phyloP scores from a whole-genome alignment of 2,888 invertebrate genomes.

The Nysson spinosus region DNA sequence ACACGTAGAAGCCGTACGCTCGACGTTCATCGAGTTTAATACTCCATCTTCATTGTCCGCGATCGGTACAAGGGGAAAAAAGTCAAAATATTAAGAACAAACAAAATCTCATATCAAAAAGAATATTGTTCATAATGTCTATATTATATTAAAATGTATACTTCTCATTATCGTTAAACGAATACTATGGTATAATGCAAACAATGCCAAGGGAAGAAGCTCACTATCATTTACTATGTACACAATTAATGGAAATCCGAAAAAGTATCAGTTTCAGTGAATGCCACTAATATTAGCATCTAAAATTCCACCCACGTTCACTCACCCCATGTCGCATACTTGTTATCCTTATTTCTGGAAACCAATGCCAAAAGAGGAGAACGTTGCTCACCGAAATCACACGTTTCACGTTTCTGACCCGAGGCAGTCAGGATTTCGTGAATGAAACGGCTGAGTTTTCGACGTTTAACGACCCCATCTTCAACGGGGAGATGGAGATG shows the following conservation, averaged over 20 bases:
- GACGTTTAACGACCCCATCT: conserved; percentile 46
- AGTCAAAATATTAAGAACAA: too few relatives aligned
- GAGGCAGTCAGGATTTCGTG: conserved; percentile 43
- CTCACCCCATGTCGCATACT: not conserved
- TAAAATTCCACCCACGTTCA: too few relatives aligned
- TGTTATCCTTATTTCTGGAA: conserved; percentile 8
- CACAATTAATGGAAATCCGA: too few relatives aligned
- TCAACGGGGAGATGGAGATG: conserved; percentile 4
- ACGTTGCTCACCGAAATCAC: conserved; percentile 40
- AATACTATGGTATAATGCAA: too few relatives aligned
- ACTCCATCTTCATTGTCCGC: not conserved
- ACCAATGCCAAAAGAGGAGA: conserved; percentile 9
- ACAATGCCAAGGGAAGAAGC: too few relatives aligned
- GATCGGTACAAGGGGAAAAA: not conserved
- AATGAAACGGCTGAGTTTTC: conserved; percentile 46
- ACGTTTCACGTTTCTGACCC: conserved; percentile 34
- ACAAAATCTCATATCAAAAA: too few relatives aligned
- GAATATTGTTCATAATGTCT: too few relatives aligned
- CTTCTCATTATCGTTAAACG: too few relatives aligned
- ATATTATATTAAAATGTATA: too few relatives aligned
- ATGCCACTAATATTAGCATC: too few relatives aligned
- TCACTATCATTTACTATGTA: too few relatives aligned
- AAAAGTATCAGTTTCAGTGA: too few relatives aligned
- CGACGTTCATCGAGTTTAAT: not conserved
- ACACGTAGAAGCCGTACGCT: not conserved